Evolutionary conservation across 53 echinoderm and acorn worm species (phyloP), one percentile per base, ranked within the genome.

Genomic region (Antedon mediterranea): DNA sequence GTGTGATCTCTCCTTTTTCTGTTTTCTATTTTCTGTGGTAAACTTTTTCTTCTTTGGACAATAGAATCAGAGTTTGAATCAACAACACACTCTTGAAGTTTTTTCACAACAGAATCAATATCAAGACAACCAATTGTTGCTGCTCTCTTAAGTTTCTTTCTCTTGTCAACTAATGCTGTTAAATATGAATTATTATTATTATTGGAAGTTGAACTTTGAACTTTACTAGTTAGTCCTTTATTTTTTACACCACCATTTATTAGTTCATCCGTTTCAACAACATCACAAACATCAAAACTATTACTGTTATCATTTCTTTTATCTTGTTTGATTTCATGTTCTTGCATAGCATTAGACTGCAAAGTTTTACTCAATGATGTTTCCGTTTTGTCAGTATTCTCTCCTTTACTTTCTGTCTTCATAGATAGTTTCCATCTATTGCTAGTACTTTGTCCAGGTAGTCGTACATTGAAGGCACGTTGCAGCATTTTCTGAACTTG

Each of bases 111-210:
- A 37, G 34, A 79, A 78, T 31, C 84, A 74, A 18, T 79, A 71
- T 79, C 83, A 31, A 88, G 81, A 29, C 74, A 84, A n/a, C 80
- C 76, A 29, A 88, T 81, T 0, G 88, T 88, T 23, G 88, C 88
- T 72, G 88, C 88, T 43, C 80, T 88, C 33, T 18, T 81, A 2
- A 81, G 33, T 5, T 43, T 43, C 43, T 31, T 74, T 43, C 75
- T 74, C 57, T 57, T 57, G 9, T 57, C 9, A 18, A 18, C 23
- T 11, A 57, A 18, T 15, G 23, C 57, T 26, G 9, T 8, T 23
- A 57, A 18, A 26, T 57, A 57, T 57, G 7, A 18, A 57, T 57
- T 9, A 18, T 57, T 57, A 57, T 57, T 57, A 18, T 57, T 57
- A 23, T 57, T 57, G 26, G 57, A 37, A 37, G 37, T 6, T 11